A percentile compares a stretch with the other conserved stretches of the same genome.
Conservation (phyloP, 1,140 invertebrate species). For the Periplaneta americana region DNA sequence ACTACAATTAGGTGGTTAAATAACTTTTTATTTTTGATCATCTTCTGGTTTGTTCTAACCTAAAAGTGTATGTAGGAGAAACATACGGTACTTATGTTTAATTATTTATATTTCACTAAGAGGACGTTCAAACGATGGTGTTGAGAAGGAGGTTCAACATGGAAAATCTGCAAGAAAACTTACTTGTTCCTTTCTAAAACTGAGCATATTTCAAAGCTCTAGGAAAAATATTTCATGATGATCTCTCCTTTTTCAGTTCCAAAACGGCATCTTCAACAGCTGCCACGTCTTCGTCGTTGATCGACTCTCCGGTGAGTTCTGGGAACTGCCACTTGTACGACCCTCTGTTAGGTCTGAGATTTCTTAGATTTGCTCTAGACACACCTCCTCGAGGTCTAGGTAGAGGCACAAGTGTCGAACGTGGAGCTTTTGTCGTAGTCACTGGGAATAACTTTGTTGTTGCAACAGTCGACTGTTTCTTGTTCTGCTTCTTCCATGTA, state of each 20-base stretch:
- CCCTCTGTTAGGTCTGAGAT: neutral
- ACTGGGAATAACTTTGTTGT: neutral
- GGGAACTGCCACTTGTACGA: neutral
- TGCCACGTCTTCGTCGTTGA: neutral
- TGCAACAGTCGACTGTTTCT: neutral
- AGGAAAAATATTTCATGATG: neutral
- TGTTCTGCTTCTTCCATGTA: neutral
- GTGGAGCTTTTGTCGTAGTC: neutral
- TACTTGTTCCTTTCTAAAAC: neutral
- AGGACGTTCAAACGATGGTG: no score
- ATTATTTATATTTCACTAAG: no score
- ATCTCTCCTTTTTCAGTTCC: neutral
- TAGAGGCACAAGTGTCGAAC: neutral
- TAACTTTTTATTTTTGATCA: no score
- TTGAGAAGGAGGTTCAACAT: neutral
- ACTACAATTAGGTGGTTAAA: no score
- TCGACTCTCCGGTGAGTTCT: neutral
- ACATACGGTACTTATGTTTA: no score
- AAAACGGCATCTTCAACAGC: neutral
- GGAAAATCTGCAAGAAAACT: neutral
- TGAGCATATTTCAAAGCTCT: no score
- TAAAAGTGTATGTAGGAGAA: no score
- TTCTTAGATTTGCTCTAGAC: neutral
- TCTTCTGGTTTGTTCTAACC: no score
- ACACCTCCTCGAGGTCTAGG: neutral